Conservation (phyloP, 2,797 vertebrate species). For the Thaleichthys pacificus region DNA sequence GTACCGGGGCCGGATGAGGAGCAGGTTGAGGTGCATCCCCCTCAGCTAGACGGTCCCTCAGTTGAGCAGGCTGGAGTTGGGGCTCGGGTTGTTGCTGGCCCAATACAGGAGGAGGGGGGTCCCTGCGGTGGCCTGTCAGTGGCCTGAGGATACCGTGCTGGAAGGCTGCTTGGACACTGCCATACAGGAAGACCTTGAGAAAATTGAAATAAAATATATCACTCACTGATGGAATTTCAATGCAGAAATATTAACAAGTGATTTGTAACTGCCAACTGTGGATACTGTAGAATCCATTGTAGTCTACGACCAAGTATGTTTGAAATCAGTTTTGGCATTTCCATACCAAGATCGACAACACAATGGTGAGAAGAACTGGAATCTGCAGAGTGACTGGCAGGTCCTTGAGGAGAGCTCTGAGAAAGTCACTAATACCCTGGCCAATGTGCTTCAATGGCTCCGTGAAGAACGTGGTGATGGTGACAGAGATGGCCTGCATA, state of each 20-base stretch:
- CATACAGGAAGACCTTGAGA: constrained; percentile 65
- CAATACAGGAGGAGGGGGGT: constrained; percentile 50
- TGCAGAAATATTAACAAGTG: too few species aligned
- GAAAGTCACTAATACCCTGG: constrained; percentile 87
- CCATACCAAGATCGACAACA: constrained; percentile 78
- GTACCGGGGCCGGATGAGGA: not conserved
- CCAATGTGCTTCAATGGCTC: constrained; percentile 92
- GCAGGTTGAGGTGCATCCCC: constrained; percentile 41
- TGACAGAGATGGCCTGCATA: constrained; percentile 84
- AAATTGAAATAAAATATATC: constrained; percentile 2
- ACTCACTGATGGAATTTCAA: too few species aligned
- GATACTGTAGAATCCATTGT: not conserved
- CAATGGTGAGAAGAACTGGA: constrained; percentile 80
- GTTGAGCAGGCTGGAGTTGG: not conserved
- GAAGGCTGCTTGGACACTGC: constrained; percentile 65
- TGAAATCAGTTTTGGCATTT: not conserved
- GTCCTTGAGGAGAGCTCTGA: constrained; percentile 88
- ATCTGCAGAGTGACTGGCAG: constrained; percentile 85
- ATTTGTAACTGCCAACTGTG: not conserved
- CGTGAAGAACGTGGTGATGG: constrained; percentile 87
- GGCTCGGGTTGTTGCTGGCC: constrained; percentile 14
- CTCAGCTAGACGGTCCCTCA: constrained; percentile 27
- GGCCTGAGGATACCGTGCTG: constrained; percentile 61
- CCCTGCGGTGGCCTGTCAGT: constrained; percentile 45
- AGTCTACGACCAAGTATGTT: not conserved